Evolutionary conservation across 2,888 invertebrate species (phyloP).

Genomic region (Rhingia campestris): DNA sequence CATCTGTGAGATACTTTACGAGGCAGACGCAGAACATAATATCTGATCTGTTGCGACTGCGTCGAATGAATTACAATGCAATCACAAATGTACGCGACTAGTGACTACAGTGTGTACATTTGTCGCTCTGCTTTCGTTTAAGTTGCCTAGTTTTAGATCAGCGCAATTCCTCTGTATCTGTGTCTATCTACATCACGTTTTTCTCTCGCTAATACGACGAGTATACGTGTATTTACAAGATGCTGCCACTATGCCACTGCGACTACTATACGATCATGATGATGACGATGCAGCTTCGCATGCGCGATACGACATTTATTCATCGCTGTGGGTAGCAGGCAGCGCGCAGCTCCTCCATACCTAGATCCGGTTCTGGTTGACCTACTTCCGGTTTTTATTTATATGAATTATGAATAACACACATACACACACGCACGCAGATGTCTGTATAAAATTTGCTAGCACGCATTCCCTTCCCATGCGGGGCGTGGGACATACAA

Average conservation of each 20-base stretch:
- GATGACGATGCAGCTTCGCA: conserved; percentile 52
- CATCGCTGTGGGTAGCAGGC: conserved; percentile 50
- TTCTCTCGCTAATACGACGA: conserved; percentile 15
- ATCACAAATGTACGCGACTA: conserved; percentile 6
- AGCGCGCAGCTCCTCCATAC: conserved; percentile 55
- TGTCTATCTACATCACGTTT: conserved; percentile 52
- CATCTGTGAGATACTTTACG: conserved; percentile 38
- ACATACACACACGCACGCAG: conserved; percentile 25
- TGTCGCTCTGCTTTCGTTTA: conserved; percentile 65
- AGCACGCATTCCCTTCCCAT: conserved; percentile 44
- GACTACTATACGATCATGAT: conserved; percentile 32
- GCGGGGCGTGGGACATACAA: conserved; percentile 7
- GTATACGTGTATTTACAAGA: conserved; percentile 40
- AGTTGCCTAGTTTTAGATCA: conserved; percentile 61
- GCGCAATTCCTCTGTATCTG: conserved; percentile 36
- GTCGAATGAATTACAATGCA: conserved; percentile 58
- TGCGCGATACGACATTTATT: conserved; percentile 52
- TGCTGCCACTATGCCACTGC: conserved; percentile 44
- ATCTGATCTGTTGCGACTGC: conserved; percentile 33
- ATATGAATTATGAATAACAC: conserved; percentile 65
- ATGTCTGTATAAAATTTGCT: conserved; percentile 31
- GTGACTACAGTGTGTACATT: conserved; percentile 10
- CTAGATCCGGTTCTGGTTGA: conserved; percentile 76
- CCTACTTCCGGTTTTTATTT: conserved; percentile 76
- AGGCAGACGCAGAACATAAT: conserved; percentile 33